Percentiles rank a stretch among this genome's conserved stretches.
These are phyloP conservation scores for Enteromius viviparus DNA, from an alignment of 2,797 vertebrate genomes.

Conservation along the genomic window DNA sequence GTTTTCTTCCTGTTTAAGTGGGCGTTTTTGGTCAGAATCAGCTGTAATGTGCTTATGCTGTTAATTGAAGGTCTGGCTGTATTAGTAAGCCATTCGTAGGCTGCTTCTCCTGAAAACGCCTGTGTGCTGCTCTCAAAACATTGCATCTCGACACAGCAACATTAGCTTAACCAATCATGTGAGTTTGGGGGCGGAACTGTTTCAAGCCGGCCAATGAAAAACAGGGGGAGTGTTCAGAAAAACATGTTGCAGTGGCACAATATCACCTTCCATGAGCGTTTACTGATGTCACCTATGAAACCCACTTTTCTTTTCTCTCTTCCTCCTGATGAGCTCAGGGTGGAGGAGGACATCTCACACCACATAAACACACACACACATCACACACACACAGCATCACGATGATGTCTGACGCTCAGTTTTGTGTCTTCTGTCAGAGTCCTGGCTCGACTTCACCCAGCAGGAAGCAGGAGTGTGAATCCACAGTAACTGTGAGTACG, in stretches of 20 bases:
- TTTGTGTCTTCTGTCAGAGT: conserved; percentile 82
- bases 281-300: neutral
- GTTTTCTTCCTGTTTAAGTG: neutral
- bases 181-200: neutral
- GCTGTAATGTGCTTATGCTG: neutral
- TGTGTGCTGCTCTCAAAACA: neutral
- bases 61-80: neutral
- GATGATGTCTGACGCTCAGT: conserved; percentile 65
- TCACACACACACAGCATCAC: conserved; percentile 44
- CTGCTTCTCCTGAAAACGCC: neutral
- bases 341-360: conserved; percentile 22
- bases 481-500: conserved; percentile 85
- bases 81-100: conserved; percentile 6
- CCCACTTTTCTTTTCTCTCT: neutral
- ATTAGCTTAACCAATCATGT: neutral
- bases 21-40: neutral
- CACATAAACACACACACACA: conserved; percentile 43
- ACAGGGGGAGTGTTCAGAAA: neutral
- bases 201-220: neutral
- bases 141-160: conserved; percentile 15
- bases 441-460: conserved; percentile 85
- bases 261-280: neutral
- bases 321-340: neutral
- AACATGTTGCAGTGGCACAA: neutral
- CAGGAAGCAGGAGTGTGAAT: conserved; percentile 86